These are phyloP conservation scores for Lanistes nyassanus DNA, from an alignment of 1,140 invertebrate species.

Conservation along the genomic window DNA sequence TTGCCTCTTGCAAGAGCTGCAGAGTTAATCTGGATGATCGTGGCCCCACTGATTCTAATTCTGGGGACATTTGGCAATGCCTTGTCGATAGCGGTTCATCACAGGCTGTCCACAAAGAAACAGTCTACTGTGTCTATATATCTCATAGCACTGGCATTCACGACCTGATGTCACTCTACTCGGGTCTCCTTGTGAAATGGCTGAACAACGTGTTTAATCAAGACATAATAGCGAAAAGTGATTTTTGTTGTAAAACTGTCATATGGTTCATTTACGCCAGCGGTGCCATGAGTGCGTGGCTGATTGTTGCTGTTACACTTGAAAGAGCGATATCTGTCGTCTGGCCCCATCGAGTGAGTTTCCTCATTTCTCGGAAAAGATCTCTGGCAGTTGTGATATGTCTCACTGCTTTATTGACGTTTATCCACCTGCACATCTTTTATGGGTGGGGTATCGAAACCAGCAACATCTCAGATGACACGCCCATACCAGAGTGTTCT, in stretches of 20 bases:
- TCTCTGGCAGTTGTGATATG: background rate
- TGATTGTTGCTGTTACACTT: background rate
- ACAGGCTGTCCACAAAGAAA: background rate
- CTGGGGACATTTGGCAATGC: background rate
- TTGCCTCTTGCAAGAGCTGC: too few species aligned
- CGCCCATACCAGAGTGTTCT: too few species aligned
- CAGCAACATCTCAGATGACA: too few species aligned
- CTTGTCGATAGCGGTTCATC: background rate
- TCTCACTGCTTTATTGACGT: background rate
- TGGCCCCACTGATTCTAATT: background rate
- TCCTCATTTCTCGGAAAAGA: background rate
- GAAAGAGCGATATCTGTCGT: background rate
- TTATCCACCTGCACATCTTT: background rate
- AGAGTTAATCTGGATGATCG: background rate
- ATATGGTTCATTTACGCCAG: background rate
- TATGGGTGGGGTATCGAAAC: too few species aligned
- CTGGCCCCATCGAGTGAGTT: background rate
- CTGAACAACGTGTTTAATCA: background rate
- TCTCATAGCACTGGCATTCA: background rate
- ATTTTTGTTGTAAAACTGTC: background rate
- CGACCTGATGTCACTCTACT: background rate
- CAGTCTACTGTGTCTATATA: background rate
- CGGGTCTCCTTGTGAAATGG: background rate
- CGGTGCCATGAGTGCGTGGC: background rate
- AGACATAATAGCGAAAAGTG: background rate